Evolutionary conservation across 2,113 vertebrate species (phyloP).

Genomic region (Myotis brandtii): DNA sequence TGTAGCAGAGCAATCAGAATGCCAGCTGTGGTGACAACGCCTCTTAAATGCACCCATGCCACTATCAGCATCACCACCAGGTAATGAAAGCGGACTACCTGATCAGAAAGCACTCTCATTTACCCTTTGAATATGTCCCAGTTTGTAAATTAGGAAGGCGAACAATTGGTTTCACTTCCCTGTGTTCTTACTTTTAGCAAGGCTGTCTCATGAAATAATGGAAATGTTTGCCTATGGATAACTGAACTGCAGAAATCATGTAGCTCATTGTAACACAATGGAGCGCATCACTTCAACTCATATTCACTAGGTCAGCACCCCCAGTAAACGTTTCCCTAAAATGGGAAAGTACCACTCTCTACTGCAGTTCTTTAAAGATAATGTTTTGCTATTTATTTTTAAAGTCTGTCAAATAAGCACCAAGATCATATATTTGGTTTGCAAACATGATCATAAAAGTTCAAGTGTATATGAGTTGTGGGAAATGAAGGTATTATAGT

Average conservation of each 20-base stretch:
- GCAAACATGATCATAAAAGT: not conserved
- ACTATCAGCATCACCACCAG: not conserved
- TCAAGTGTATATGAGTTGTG: not conserved
- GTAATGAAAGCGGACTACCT: not conserved
- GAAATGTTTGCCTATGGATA: not conserved
- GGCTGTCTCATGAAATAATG: not conserved
- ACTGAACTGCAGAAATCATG: not conserved
- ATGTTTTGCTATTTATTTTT: not conserved
- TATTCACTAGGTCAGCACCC: not conserved
- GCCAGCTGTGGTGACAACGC: not conserved
- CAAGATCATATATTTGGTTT: not conserved
- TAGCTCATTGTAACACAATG: not conserved
- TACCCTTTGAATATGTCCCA: not conserved
- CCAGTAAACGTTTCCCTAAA: not conserved
- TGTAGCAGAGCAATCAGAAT: constrained; percentile 34
- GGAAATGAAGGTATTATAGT: not conserved
- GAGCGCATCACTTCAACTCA: not conserved
- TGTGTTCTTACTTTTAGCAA: not conserved
- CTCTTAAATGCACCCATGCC: not conserved
- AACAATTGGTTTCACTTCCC: not conserved
- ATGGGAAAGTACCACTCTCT: not conserved
- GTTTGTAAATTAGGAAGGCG: not conserved
- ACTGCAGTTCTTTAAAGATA: not conserved
- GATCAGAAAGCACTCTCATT: not conserved
- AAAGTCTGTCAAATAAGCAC: not conserved